Base-by-base conservation (phyloP, 2,113 vertebrate genomes). In the Serinus canaria region DNA sequence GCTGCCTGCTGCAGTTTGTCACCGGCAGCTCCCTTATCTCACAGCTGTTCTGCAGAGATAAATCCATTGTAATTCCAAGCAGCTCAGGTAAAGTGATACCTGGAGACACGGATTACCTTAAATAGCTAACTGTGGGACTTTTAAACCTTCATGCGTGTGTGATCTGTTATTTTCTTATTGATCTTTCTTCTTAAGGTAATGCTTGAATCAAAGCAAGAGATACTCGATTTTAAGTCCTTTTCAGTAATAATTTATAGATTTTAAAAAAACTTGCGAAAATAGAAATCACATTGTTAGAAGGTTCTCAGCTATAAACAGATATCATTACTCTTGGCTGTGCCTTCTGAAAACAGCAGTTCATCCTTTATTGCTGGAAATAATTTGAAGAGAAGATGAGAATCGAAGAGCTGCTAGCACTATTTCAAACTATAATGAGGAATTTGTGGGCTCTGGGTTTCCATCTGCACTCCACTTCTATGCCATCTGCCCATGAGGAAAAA, bases 401-500 rank as follows among this genome's bases (percentile, higher is more conserved):
- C 1, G 3, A 94, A 75, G 91, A 62, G 35, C 81, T 70, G 84
- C 46, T 21, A 47, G 20, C 4, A 0, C 35, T 83, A 49, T 86
- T 94, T 92, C 53, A 59, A 41, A 86, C 82, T 72, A 15, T 80
- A 87, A 90, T 35, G 60, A 87, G 89, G 81, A 92, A 89, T 55
- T 23, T 84, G 94, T 76, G 69, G 69, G 73, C 77, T 85, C 60
- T 52, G 94, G 44, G 83, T 86, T 94, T 87, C 92, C 96, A 94
- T 95, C 97, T 95, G 95, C 83, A 77, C 66, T 83, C 84, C 28
- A 21, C 78, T 95, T 89, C 56, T 37, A 73, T 87, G 78, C 97
- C 97, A 97, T 97, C 97, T 98, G 97, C 91, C 89, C 75, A 24
- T 41, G 50, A 68, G 93, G 81, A 95, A 79, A 95, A 92, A 84